Conservation (phyloP, 2,113 vertebrate genomes). For the Apaloderma vittatum region DNA sequence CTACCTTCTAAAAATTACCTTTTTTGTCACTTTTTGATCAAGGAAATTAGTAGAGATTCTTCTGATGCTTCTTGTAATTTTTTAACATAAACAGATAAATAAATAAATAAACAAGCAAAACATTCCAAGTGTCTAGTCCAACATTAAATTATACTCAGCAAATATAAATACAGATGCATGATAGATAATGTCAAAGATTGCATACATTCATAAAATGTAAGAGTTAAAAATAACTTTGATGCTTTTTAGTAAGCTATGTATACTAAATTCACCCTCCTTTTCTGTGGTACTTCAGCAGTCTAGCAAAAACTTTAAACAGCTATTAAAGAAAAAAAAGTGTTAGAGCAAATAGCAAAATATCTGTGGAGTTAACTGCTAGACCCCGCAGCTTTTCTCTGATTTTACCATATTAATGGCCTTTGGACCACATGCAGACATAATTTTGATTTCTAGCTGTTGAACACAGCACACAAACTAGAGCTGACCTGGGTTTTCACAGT, state of each 20-base stretch:
- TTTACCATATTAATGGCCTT: too few relatives aligned
- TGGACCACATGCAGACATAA: too few relatives aligned
- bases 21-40: not conserved
- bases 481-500: accelerated
- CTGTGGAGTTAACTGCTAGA: not conserved
- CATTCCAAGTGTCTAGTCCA: not conserved
- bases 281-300: not conserved
- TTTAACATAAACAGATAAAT: not conserved
- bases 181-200: not conserved
- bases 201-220: not conserved
- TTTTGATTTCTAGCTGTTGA: not conserved
- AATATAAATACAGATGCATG: not conserved
- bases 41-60: not conserved
- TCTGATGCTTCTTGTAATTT: not conserved
- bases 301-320: not conserved
- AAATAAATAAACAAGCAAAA: not conserved
- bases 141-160: not conserved
- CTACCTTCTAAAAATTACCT: not conserved
- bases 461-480: accelerated
- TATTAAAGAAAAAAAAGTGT: not conserved
- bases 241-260: not conserved
- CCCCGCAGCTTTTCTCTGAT: too few relatives aligned
- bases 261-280: not conserved
- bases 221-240: not conserved
- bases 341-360: not conserved